Evolutionary conservation across 1,140 invertebrate genomes (phyloP).

Genomic region (Lutraria rhynchaena): DNA sequence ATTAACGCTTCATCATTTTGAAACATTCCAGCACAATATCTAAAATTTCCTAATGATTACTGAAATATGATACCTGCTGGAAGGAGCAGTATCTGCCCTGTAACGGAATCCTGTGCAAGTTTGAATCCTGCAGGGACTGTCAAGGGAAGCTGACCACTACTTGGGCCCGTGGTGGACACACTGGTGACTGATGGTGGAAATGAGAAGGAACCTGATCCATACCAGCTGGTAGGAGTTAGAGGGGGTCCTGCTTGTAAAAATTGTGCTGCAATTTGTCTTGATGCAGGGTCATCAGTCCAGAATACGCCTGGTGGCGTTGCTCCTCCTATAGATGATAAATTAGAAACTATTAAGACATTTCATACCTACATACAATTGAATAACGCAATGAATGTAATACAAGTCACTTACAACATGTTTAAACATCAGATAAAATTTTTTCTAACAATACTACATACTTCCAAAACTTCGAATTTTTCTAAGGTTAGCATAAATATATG

Average conservation of each 20-base stretch:
- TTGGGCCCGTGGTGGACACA: neutral
- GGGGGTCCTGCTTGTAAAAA: conserved; percentile 26
- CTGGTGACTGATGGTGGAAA: conserved; percentile 29
- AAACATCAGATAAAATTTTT: too few species aligned
- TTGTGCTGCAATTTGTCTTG: conserved; percentile 50
- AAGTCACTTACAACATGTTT: too few species aligned
- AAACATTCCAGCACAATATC: too few species aligned
- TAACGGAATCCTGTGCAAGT: conserved; percentile 53
- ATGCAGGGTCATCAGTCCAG: conserved; percentile 38
- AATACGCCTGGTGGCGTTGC: conserved; percentile 21
- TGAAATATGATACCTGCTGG: conserved; percentile 23
- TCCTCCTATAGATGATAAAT: conserved; percentile 16
- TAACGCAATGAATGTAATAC: too few species aligned
- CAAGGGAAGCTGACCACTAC: conserved; percentile 32
- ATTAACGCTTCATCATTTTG: too few species aligned
- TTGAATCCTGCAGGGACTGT: conserved; percentile 53
- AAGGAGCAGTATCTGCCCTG: conserved; percentile 49
- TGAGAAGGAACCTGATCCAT: conserved; percentile 18
- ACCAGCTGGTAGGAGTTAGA: conserved; percentile 46
- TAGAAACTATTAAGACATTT: neutral
- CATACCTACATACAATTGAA: neutral
- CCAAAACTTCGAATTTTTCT: too few species aligned
- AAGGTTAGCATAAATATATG: too few species aligned
- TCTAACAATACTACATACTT: too few species aligned
- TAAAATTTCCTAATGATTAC: too few species aligned